Base-by-base conservation (phyloP, 64 coral and sea anemone genomes). In the Stichodactyla helianthus region DNA sequence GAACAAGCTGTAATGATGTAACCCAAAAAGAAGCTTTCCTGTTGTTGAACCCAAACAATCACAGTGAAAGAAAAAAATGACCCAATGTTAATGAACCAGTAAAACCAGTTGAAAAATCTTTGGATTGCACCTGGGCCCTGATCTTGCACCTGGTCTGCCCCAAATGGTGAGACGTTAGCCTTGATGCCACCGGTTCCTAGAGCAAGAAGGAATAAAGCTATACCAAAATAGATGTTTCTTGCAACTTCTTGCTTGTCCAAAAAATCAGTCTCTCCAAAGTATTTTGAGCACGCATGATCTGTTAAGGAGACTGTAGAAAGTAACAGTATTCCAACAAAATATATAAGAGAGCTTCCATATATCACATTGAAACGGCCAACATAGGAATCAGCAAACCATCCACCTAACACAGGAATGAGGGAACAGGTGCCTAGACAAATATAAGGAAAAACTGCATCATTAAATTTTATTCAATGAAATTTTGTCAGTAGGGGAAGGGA, bases 51-150 rank as follows among this genome's bases (percentile, higher is more conserved):
- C 35, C 35, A 44, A 44, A 44, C 35, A 1, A 93, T 79, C 71
- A 57, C 56, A 10, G 92, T 93, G 83, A 86, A 93, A 5, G 92
- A 82, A 59, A 93, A 1, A 44, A 44, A 44, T 44, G 35, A 44
- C 35, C 35, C 35, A 44, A 44, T 1, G 35, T 44, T 44, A 8
- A 93, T 93, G 57, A 93, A 93, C 92, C 87, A 93, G 77, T 93
- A 93, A 74, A 86, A 89, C 87, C 87, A 89, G 82, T 93, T 79
- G 59, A 93, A 93, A 79, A 89, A 93, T 20, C 84, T 71, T 76
- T 89, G 35, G 1, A 44, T 44, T 44, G 35, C 35, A 44, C 35
- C 35, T 44, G 35, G 35, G 35, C 35, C 35, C 35, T 44, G 1
- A 44, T 44, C 35, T 44, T 44, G 35, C 35, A 44, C 35, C 35